Evolutionary conservation across 1,140 invertebrate genomes (phyloP), one percentile per base, ranked within the genome.

Genomic region (Polypedilum pembai): DNA sequence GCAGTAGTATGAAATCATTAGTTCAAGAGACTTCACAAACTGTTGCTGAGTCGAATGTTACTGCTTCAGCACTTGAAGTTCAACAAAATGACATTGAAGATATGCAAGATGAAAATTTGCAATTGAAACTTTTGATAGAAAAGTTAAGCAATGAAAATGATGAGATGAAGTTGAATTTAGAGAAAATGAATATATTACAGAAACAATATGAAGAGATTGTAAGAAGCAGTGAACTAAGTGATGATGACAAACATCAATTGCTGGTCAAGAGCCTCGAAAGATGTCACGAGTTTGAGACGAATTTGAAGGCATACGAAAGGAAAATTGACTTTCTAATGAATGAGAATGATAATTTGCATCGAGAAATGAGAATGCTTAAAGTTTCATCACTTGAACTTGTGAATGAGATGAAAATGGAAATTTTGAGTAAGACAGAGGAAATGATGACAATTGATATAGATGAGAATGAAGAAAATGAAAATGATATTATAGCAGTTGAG

Each of bases 1-100:
- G 85, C 40, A 85, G 84, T 76, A 77, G 7, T 18, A 69, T 86
- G 85, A 84, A 86, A 87, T 74, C 85, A 87, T 76, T 84, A 86
- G 15, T 85, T 88, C 77, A 79, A 85, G 40, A 84, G 85, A 69
- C 78, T 89, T 2, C 79, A 86, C 24, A 72, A 82, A 84, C 20
- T 81, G 86, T 73, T n/a, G 40, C 3, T 15, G 33, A 12, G 8
- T 41, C 73, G 24, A 33, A 33, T 33, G 24, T 3, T 1, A 33
- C 41, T 81, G 21, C 73, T 73, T n/a, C 18, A 74, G 21, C 72
- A 75, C 17, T 24, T 21, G 24, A 77, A 78, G 56, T 74, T 76
- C 8, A 74, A 20, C 41, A 12, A 18, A 45, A 69, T 8, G 41
- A 21, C 65, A 73, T 8, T 40, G 74, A 75, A 75, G 45, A 4